Percentiles rank a stretch among this genome's conserved stretches.
Conservation (phyloP, 2,113 vertebrate species). For the Limanda limanda region DNA sequence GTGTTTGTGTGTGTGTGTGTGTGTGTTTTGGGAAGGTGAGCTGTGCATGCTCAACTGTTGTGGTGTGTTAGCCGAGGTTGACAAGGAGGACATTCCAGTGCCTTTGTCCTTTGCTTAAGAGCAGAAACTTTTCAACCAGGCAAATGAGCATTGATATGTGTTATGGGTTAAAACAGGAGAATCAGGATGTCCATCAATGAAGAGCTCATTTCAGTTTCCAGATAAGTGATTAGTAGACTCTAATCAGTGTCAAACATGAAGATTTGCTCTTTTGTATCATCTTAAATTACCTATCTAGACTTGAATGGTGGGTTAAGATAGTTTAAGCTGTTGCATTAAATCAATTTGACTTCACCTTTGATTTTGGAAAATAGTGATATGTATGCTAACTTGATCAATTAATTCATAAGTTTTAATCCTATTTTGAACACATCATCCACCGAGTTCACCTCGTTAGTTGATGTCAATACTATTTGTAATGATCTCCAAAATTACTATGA, state of each 20-base stretch:
- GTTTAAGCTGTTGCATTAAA: too few relatives aligned
- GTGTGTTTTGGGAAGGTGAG: constrained; percentile 16
- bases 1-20: background rate
- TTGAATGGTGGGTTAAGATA: too few relatives aligned
- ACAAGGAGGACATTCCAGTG: constrained; percentile 45
- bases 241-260: too few relatives aligned
- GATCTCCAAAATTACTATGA: too few relatives aligned
- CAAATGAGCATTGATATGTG: background rate
- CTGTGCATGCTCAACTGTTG: constrained; percentile 61
- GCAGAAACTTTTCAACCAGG: background rate
- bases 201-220: background rate
- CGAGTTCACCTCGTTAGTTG: too few relatives aligned
- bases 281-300: too few relatives aligned
- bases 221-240: background rate
- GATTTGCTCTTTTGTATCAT: too few relatives aligned
- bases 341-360: too few relatives aligned
- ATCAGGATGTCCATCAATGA: background rate
- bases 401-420: background rate
- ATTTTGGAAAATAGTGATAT: too few relatives aligned
- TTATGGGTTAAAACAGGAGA: background rate
- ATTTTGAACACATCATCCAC: background rate
- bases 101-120: background rate
- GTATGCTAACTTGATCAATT: too few relatives aligned
- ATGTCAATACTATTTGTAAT: too few relatives aligned
- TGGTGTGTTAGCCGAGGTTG: constrained; percentile 32